Evolutionary conservation across 1,140 invertebrate species (phyloP), one percentile per base, ranked within the genome.

Genomic region (Asbolus verrucosus): DNA sequence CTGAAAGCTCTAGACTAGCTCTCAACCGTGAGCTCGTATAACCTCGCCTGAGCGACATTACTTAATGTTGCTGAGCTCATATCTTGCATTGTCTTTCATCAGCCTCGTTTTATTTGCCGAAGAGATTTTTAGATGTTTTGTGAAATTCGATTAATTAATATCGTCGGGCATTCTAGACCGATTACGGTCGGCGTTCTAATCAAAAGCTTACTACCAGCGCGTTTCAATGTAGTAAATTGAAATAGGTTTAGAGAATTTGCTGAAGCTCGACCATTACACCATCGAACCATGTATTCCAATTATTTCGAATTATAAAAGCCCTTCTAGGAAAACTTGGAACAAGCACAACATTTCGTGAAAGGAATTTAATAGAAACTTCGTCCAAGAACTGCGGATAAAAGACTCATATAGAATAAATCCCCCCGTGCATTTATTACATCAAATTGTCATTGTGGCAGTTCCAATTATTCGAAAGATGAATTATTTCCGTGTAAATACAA

Each of bases 351-450:
- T 46, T 19, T 19, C 59, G 8, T 14, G 27, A 31, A 60, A 14
- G 11, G 59, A 62, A 33, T 62, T 62, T 33, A 36, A 62, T 46
- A 46, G 18, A 46, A 46, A 46, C 41, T 46, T 46, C 19, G 11
- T 9, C 16, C 16, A 46, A 62, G 36, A 62, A 38, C 21, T 8
- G 27, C 59, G 21, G 30, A 33, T 31, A 33, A 33, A 31, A 62
- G 59, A 62, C 59, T 62, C 59, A 19, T 38, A 38, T 19, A 46
- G 41, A 46, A 46, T 46, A 46, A 46, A 46, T 46, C 3, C 41
- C 15, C 16, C 19, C 41, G 19, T 46, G 41, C 41, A 46, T 46
- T 46, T 46, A 46, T 46, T 46, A 16, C 18, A 46, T 46, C 16
- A 39, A 39, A 39, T 15, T 15, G 38, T 6, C 16, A 46, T 46